phyloP scores from a whole-genome alignment of 2,888 invertebrate genomes.

The Gerris lacustris region DNA sequence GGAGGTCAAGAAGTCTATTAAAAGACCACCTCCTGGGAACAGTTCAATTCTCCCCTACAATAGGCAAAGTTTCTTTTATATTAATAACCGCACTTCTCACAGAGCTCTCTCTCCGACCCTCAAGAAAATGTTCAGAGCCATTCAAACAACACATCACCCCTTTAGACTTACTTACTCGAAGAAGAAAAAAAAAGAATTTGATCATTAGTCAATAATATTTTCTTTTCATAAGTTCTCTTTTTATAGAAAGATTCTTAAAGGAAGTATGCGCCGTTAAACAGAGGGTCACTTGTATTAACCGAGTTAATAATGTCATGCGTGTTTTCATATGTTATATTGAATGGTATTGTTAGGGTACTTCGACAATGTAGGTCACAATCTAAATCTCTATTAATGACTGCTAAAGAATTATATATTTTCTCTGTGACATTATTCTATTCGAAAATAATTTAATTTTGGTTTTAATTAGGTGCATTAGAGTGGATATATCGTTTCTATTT shows the following conservation, averaged over 20 bases:
- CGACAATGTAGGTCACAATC: too few relatives aligned
- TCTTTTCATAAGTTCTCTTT: neutral
- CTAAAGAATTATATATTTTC: too few relatives aligned
- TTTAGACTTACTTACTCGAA: neutral
- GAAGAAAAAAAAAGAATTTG: neutral
- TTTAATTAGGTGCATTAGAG: too few relatives aligned
- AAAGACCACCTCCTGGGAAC: neutral
- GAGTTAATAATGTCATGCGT: too few relatives aligned
- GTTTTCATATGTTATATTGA: too few relatives aligned
- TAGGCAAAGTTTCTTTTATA: neutral
- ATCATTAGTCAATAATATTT: constrained; percentile 3
- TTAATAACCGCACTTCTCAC: neutral
- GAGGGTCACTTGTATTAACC: too few relatives aligned
- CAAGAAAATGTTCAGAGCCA: neutral
- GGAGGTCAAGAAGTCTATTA: neutral
- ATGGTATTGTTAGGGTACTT: too few relatives aligned
- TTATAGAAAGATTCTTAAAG: neutral
- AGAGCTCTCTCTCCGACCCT: neutral
- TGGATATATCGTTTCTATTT: too few relatives aligned
- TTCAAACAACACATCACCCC: neutral
- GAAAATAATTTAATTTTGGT: too few relatives aligned
- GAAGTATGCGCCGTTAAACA: too few relatives aligned
- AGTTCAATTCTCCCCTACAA: neutral
- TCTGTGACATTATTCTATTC: too few relatives aligned
- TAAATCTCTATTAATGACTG: too few relatives aligned